Percentiles rank a stretch among this genome's conserved stretches.
Conservation (phyloP, 2,113 vertebrate species). For the Marcusenius ussheri region DNA sequence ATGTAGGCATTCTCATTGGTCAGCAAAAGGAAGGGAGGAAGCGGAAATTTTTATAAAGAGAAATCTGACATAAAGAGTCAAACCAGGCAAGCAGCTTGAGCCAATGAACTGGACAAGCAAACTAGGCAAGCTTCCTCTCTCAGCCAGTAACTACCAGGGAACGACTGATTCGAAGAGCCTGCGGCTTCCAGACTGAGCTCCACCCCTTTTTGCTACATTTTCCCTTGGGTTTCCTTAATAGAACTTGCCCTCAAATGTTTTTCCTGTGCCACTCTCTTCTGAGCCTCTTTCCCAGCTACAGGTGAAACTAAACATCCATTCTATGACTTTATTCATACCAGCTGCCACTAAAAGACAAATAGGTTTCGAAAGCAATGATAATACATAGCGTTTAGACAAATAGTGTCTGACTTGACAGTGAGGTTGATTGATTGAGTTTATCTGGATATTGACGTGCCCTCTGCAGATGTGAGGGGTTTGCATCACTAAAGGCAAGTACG, state of each 20-base stretch:
- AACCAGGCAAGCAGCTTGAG: background rate
- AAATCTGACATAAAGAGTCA: no score
- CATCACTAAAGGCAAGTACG: background rate
- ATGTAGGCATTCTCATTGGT: background rate
- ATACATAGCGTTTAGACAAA: background rate
- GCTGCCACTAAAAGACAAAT: background rate
- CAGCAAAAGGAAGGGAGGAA: background rate
- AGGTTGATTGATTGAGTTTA: constrained; percentile 8
- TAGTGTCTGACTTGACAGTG: constrained; percentile 11
- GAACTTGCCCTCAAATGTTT: background rate
- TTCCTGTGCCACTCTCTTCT: background rate
- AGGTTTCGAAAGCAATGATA: constrained; percentile 5
- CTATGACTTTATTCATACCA: background rate
- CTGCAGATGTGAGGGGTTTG: background rate
- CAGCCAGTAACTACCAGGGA: background rate
- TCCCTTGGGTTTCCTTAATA: background rate
- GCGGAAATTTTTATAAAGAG: background rate
- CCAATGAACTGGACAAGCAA: background rate
- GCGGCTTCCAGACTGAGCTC: background rate
- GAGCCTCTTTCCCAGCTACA: background rate
- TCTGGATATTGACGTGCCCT: background rate
- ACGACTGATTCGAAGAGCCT: background rate
- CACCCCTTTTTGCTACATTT: background rate
- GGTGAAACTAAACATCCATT: background rate
- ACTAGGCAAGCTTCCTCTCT: background rate